Base-by-base conservation (phyloP, 2,797 vertebrate species). In the Aplochiton taeniatus region DNA sequence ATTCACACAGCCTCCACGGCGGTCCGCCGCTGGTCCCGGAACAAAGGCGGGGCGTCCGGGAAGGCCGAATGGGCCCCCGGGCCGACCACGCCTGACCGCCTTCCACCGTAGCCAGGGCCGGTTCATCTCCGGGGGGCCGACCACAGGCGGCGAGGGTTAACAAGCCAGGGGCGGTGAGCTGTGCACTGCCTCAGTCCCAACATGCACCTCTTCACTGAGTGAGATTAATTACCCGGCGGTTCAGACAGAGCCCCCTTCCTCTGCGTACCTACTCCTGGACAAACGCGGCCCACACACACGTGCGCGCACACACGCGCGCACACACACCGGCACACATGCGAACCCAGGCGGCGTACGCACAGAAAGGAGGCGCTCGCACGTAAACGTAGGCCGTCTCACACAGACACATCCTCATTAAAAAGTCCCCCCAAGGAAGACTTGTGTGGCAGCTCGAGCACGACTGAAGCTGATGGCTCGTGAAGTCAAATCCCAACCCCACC, bases 161-260 rank as follows among this genome's bases (percentile, higher is more conserved):
- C 81, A 73, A 89, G 80, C 76, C 63, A 77, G 80, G 82, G 72
- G 83, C 71, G 54, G 63, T 51, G 81, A 83, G 84, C 83, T 79
- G 64, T 79, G 83, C 74, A 81, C 86, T 73, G 84, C 83, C 80
- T 78, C 73, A 50, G 76, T 87, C 88, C 85, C 83, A 89, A 83
- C 81, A 83, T 81, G 88, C 84, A 83, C 79, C 72, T 78, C 79
- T 74, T 84, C 80, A 79, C 83, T 85, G 85, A 87, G 83, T 85
- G 83, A 88, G 89, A 90, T 91, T 89, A 90, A 91, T 92, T 88
- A 88, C 81, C 45, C 1, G 67, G 13, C 7, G 17, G 49, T 71
- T 75, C 70, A 61, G 73, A 83, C 75, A 76, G 73, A 78, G 70
- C 78, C 74, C 53, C 9, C 68, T 44, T 66, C 55, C 69, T 14